Base-by-base conservation (phyloP, 2,113 vertebrate species). In the Gadus chalcogrammus region DNA sequence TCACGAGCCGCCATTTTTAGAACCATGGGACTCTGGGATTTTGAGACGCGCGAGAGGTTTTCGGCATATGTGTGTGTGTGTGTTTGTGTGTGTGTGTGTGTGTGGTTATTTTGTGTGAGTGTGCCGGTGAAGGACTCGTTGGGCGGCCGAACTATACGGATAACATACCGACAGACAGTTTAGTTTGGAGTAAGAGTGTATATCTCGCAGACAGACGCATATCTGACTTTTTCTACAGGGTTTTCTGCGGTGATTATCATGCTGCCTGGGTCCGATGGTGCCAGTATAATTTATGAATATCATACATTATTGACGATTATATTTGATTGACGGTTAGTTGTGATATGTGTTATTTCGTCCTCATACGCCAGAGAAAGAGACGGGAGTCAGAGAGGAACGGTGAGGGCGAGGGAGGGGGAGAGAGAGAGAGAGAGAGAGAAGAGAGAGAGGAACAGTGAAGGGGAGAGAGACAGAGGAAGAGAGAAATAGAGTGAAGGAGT, bases 1-100 rank as follows among this genome's bases (percentile, higher is more conserved):
- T 48, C 81, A 87, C 78, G 78, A 87, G 84, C 78, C 78, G 22
- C 72, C 64, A 77, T 70, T 65, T 4, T 38, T 60, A 70, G 74
- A 63, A 68, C 68, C 35, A 70, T 1, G 15, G 69, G 73, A 79
- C 69, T 74, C 74, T 28, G 79, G 72, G 55, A 58, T 58, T 58
- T 58, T n/a, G 15, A n/a, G 55, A 18, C 9, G 17, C 8, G 58
- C 15, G 18, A 59, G 11, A 59, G 18, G n/a, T 58, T 58, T n/a
- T 63, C 67, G 67, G 65, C 53, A 17, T 56, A 17, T 17, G 53
- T 0, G 60, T n/a, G 56, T 8, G 15, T 48, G 24, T 68, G 42
- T 12, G 1, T 7, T 3, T 13, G 2, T 4, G 15, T 17, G 15
- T 16, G 15, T 64, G 62, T 35, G 62, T 15, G 20, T 20, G 20